phyloP scores from a whole-genome alignment of 1,140 invertebrate genomes.

The Holotrichia oblita region DNA sequence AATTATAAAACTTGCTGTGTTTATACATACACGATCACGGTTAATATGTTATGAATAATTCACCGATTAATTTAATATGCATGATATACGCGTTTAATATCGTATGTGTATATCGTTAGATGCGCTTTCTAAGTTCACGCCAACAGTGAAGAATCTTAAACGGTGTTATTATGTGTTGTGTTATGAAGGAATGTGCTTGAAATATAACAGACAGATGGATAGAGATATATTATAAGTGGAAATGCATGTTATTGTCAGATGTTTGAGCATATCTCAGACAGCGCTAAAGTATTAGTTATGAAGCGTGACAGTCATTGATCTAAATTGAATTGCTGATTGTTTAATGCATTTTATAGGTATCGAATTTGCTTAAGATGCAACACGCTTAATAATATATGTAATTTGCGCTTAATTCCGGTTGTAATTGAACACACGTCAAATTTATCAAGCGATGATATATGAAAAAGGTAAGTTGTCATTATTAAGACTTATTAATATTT shows the following conservation, averaged over 20 bases:
- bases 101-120: not conserved
- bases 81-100: not conserved
- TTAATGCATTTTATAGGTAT: constrained; percentile 6
- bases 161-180: not conserved
- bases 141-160: not conserved
- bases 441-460: not conserved
- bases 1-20: not conserved
- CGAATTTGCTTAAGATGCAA: not conserved
- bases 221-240: not conserved
- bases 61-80: not conserved
- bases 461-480: not conserved
- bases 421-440: not conserved
- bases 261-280: not conserved
- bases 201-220: not conserved
- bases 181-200: not conserved
- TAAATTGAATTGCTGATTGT: not conserved
- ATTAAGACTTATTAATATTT: not conserved
- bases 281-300: not conserved
- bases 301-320: not conserved
- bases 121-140: constrained; percentile 11
- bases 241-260: constrained; percentile 2
- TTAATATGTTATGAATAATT: not conserved
- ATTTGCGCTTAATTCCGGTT: not conserved
- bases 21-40: not conserved
- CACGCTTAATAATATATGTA: not conserved